A percentile compares a stretch with the other conserved stretches of the same genome.
Evolutionary conservation across 30 jellyfish, hydroid and myxozoan species (phyloP).

Genomic region (Pseudorhiza aurosa): DNA sequence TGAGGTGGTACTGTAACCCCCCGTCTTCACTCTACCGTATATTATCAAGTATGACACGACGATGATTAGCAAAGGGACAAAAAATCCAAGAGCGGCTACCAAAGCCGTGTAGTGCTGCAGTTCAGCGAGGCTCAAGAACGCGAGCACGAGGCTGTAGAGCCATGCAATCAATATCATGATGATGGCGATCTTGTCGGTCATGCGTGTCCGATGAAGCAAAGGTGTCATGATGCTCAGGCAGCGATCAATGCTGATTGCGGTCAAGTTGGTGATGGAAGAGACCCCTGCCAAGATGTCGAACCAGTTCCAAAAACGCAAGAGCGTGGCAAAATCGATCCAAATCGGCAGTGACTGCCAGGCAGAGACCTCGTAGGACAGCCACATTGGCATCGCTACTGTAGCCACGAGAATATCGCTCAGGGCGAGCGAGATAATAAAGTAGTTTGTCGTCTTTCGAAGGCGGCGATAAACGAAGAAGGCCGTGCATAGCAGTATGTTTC

Average conservation of each 20-base stretch:
- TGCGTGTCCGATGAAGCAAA: slow-evolving; percentile 73
- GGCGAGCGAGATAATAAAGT: slow-evolving; percentile 74
- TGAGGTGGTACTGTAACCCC: slow-evolving; percentile 31
- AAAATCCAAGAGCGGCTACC: slow-evolving; percentile 60
- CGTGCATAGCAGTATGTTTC: slow-evolving; percentile 71
- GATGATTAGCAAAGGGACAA: slow-evolving; percentile 70
- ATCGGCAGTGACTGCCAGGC: slow-evolving; percentile 67
- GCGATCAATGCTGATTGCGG: slow-evolving; percentile 87
- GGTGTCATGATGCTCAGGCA: slow-evolving; percentile 81
- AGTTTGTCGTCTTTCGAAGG: slow-evolving; percentile 79
- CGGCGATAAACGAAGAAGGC: slow-evolving; percentile 73
- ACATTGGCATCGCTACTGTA: slow-evolving; percentile 78
- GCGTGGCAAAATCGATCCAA: slow-evolving; percentile 60
- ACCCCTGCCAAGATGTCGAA: slow-evolving; percentile 82
- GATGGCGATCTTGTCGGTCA: slow-evolving; percentile 63
- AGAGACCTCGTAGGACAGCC: slow-evolving; percentile 79
- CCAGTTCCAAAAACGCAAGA: slow-evolving; percentile 51
- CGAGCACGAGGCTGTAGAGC: slow-evolving; percentile 68
- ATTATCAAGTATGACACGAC: slow-evolving; percentile 52
- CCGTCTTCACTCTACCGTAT: slow-evolving; percentile 36
- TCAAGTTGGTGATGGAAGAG: slow-evolving; percentile 76
- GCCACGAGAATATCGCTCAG: slow-evolving; percentile 85
- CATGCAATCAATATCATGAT: slow-evolving; percentile 60
- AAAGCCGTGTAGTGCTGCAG: slow-evolving; percentile 50
- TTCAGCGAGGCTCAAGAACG: slow-evolving; percentile 42